Percentiles rank a stretch among this genome's conserved stretches.
Evolutionary conservation across 1,140 invertebrate species (phyloP).

Genomic region (Drosophila athabasca): DNA sequence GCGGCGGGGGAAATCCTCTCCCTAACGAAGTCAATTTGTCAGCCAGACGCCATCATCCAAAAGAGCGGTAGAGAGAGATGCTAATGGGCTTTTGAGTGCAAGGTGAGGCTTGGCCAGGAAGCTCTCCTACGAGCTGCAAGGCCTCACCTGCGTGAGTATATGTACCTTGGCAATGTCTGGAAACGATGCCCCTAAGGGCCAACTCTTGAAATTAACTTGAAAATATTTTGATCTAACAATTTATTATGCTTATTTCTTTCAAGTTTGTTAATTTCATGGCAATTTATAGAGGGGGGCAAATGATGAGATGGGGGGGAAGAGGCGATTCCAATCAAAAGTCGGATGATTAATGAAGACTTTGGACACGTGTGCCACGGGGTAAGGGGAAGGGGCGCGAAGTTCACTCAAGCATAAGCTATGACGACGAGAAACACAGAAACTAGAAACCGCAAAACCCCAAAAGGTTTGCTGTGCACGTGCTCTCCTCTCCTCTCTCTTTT

Average conservation of each 20-base stretch:
- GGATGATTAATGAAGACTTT: conserved; percentile 43
- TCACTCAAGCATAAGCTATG: conserved; percentile 29
- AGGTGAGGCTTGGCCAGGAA: no score
- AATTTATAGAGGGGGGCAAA: conserved; percentile 51
- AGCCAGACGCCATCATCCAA: conserved; percentile 44
- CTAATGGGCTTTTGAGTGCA: conserved; percentile 34
- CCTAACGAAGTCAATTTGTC: conserved; percentile 78
- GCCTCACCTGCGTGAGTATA: no score
- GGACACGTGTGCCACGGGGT: conserved; percentile 32
- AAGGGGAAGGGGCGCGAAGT: conserved; percentile 20
- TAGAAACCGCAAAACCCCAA: conserved; percentile 32
- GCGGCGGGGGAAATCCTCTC: conserved; percentile 20
- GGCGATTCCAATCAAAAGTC: conserved; percentile 44
- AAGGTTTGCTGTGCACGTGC: conserved; percentile 44
- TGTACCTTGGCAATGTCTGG: background rate
- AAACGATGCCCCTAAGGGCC: conserved; percentile 8
- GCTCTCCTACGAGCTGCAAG: no score
- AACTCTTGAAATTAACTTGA: conserved; percentile 66
- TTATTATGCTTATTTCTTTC: conserved; percentile 34
- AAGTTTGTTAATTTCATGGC: conserved; percentile 71
- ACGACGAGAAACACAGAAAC: conserved; percentile 24
- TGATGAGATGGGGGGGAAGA: conserved; percentile 14
- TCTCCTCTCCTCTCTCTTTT: conserved; percentile 6
- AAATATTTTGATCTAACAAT: conserved; percentile 48
- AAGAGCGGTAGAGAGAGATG: conserved; percentile 13